Evolutionary conservation across 2,888 invertebrate species (phyloP), one percentile per base, ranked within the genome.

Genomic region (Horisme vitalbata): DNA sequence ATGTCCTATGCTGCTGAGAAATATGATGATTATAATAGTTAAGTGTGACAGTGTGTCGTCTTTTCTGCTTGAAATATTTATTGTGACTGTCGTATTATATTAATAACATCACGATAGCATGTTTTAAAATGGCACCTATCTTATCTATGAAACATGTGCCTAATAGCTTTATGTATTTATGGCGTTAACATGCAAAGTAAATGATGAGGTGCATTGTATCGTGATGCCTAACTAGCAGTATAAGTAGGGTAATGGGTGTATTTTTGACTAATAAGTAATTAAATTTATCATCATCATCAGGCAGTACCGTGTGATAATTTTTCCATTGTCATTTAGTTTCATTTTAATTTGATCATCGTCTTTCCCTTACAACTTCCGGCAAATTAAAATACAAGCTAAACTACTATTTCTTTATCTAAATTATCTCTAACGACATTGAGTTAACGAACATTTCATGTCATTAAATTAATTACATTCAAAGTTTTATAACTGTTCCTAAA

Each of bases 251-350:
- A 83, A 83, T 84, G 83, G 83, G 75, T 82, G 83, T 85, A 83
- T 79, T 72, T 79, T 81, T 77, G 78, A 82, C 82, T 85, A 84
- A 84, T n/a, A n/a, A n/a, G n/a, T n/a, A n/a, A n/a, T n/a, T n/a
- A n/a, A n/a, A n/a, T n/a, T 79, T 41, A 50, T 36, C 33, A 46
- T 50, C 15, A n/a, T n/a, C n/a, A n/a, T n/a, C 48, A 52, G 35
- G 36, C 43, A 36, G 24, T 31, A 39, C 27, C 27, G n/a, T 26
- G 10, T 26, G 26, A 33, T 26, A 33, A 47, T 37, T 18, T 37
- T 24, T n/a, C 35, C 27, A 8, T 23, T 18, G n/a, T 37, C 36
- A 34, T 45, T 27, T 31, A 36, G 13, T 32, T 20, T 18, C 34
- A 36, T 47, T 41, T 14, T 33, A 43, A 41, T 47, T 44, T 26